Evolutionary conservation across 2,113 vertebrate genomes (phyloP), one percentile per base, ranked within the genome.

Genomic region (Castor canadensis): DNA sequence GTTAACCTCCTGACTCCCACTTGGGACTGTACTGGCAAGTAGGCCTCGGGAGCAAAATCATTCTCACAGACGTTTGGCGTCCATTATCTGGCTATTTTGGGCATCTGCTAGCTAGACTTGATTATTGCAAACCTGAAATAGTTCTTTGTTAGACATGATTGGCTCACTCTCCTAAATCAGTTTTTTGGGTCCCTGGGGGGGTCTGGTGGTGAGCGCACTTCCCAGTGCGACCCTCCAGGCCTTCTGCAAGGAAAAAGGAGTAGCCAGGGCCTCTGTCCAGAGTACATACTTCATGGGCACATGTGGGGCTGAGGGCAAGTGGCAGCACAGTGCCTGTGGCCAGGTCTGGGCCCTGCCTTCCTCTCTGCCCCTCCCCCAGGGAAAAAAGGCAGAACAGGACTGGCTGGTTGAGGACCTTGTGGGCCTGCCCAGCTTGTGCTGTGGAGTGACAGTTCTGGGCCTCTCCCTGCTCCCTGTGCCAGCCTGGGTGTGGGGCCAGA

Each of bases 71-170:
- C 0, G 1, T 40, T 96, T 95, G 96, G 96, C 96, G 95, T 94
- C 92, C 54, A 89, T 96, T 89, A 96, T 95, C 96, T 97, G 97
- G 95, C 96, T 96, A 73, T 92, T 96, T 96, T 83, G 96, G 94
- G 86, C 96, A 97, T 92, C 89, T 95, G 84, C 38, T 81, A 96
- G 97, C 96, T 95, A 98, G 95, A 87, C 96, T 97, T 94, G 96
- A 95, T 95, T 97, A 97, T 96, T 97, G 94, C 94, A 97, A 97
- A 96, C 81, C 92, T 94, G 73, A 95, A 98, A 97, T 94, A 97
- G 95, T 88, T 98, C 96, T 93, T 97, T 96, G 96, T 60, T 96
- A 84, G 92, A 75, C 6, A 1, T 72, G 81, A 56, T 92, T 92
- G 88, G 95, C 90, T 96, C 80, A 95, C 77, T 45, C 64, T 77